phyloP scores from a whole-genome alignment of 2,888 invertebrate genomes.

The Hesperia comma region DNA sequence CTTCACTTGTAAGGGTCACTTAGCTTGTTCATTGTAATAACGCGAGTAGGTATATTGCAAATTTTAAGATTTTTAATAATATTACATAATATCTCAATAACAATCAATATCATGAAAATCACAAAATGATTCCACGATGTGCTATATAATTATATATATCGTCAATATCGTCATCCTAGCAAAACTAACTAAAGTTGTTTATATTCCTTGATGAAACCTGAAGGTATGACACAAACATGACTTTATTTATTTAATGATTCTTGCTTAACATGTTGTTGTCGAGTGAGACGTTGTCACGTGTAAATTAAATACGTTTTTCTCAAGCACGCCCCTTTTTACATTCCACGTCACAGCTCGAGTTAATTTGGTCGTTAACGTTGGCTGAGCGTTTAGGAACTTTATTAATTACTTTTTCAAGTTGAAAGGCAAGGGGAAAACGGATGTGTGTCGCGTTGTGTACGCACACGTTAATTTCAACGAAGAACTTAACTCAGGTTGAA shows the following conservation, averaged over 20 bases:
- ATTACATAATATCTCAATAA: too few species aligned
- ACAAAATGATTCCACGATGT: too few species aligned
- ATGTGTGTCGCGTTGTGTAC: conserved; percentile 33
- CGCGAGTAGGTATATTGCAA: too few species aligned
- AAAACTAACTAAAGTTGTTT: too few species aligned
- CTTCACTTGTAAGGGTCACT: too few species aligned
- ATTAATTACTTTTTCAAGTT: conserved; percentile 72
- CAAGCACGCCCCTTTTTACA: conserved; percentile 24
- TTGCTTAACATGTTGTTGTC: not conserved
- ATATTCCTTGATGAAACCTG: too few species aligned
- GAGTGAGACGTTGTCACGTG: conserved; percentile 6
- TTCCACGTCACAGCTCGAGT: conserved; percentile 45
- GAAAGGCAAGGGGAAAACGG: conserved; percentile 53
- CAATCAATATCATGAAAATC: too few species aligned
- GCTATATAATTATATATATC: too few species aligned
- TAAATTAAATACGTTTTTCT: conserved; percentile 18
- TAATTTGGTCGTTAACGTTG: conserved; percentile 48
- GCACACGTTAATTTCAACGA: not conserved
- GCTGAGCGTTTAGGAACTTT: conserved; percentile 59
- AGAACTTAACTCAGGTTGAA: too few species aligned
- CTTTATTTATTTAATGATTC: not conserved
- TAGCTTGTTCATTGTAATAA: too few species aligned
- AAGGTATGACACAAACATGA: not conserved
- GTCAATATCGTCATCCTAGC: too few species aligned
- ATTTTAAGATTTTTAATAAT: too few species aligned